Evolutionary conservation across 1,140 invertebrate genomes (phyloP).

Genomic region (Penaeus japonicus): DNA sequence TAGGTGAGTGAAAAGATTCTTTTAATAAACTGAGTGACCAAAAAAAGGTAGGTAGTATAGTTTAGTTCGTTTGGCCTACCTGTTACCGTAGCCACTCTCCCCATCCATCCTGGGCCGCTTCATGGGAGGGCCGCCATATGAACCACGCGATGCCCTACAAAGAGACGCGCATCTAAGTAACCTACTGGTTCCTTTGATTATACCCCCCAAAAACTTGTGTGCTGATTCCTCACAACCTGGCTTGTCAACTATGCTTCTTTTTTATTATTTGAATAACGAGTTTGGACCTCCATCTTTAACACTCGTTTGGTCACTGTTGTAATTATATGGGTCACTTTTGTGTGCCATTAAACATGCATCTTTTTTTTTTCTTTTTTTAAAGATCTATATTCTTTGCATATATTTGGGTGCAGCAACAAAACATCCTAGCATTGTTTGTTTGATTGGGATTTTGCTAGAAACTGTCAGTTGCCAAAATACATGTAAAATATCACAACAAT

Average conservation of each 20-base stretch:
- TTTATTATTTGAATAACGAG: background rate
- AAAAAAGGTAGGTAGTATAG: constrained; percentile 21
- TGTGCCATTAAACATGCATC: too few relatives aligned
- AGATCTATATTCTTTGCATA: background rate
- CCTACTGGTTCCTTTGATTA: constrained; percentile 18
- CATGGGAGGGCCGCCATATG: constrained; percentile 48
- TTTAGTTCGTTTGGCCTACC: constrained; percentile 23
- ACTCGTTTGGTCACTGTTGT: too few relatives aligned
- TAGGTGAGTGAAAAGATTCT: too few relatives aligned
- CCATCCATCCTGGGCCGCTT: constrained; percentile 54
- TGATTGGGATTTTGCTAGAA: background rate
- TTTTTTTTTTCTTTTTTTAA: background rate
- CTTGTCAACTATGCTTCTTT: background rate
- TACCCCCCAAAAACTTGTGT: constrained; percentile 24
- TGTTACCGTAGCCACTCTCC: constrained; percentile 51
- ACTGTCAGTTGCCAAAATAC: background rate
- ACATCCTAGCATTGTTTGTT: background rate
- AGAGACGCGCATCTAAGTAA: constrained; percentile 41
- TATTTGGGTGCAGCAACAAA: background rate
- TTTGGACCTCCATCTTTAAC: too few relatives aligned
- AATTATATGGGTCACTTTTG: too few relatives aligned
- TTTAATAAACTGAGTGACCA: background rate
- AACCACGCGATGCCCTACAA: constrained; percentile 49
- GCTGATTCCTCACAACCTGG: constrained; percentile 17
- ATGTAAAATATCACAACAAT: background rate